phyloP scores from a whole-genome alignment of 2,113 vertebrate genomes.

The Zosterops pallidus region DNA sequence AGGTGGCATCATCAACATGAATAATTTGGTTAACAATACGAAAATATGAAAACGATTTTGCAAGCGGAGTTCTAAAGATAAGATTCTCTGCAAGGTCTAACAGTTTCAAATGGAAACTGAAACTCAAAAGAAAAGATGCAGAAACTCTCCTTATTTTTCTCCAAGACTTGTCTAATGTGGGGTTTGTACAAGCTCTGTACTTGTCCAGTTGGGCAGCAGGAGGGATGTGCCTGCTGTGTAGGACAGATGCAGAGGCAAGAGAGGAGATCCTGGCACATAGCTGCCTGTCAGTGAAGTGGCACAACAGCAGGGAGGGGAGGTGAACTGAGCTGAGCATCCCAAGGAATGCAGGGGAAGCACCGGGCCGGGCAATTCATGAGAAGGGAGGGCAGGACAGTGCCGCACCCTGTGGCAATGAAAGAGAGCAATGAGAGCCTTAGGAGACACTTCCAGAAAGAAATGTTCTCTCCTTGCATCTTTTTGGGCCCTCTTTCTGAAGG shows the following conservation, averaged over 20 bases:
- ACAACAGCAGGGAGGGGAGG: rapidly evolving
- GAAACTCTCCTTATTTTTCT: background rate
- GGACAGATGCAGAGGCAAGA: background rate
- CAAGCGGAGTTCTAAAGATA: background rate
- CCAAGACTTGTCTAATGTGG: background rate
- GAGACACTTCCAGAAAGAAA: background rate
- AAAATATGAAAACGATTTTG: background rate
- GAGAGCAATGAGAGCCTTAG: background rate
- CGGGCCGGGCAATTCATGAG: rapidly evolving
- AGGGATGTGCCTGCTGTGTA: background rate
- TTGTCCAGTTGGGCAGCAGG: background rate
- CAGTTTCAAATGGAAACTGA: background rate
- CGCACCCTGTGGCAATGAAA: background rate
- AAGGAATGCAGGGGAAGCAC: background rate
- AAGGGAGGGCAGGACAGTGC: background rate
- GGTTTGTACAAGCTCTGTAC: background rate
- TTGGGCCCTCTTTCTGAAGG: background rate
- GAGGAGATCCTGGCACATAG: background rate
- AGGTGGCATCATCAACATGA: background rate
- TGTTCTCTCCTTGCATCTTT: background rate
- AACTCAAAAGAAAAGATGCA: background rate
- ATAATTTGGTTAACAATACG: background rate
- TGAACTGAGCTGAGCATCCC: background rate
- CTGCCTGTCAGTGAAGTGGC: background rate
- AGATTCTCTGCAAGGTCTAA: background rate